Percentiles rank a stretch among this genome's conserved stretches.
Evolutionary conservation across 2,888 invertebrate species (phyloP).

Genomic region (Tholera decimalis): DNA sequence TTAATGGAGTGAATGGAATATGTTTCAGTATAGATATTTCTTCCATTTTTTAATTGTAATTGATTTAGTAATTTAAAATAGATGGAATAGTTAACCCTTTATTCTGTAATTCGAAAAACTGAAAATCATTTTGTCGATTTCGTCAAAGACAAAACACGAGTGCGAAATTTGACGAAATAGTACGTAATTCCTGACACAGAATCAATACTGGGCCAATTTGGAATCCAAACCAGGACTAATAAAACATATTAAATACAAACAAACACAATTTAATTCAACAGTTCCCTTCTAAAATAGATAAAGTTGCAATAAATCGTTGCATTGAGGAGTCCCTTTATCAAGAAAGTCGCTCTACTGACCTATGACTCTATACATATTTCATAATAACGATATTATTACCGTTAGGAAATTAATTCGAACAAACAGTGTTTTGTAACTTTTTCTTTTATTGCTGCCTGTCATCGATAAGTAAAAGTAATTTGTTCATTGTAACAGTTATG

Average conservation of each 20-base stretch:
- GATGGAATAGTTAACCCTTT: background rate
- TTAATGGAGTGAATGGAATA: slow-evolving; percentile 51
- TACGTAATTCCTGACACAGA: background rate
- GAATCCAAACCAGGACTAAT: slow-evolving; percentile 7
- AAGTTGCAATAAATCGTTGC: slow-evolving; percentile 63
- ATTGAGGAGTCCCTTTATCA: slow-evolving; percentile 64
- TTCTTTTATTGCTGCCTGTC: slow-evolving; percentile 20
- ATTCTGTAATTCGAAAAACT: background rate
- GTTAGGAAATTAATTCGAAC: slow-evolving; percentile 55
- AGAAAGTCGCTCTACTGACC: slow-evolving; percentile 72
- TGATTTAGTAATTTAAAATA: slow-evolving; percentile 15
- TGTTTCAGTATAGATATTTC: slow-evolving; percentile 31
- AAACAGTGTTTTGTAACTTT: slow-evolving; percentile 56
- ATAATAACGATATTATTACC: slow-evolving; percentile 57
- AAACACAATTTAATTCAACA: slow-evolving; percentile 42
- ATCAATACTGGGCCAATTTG: slow-evolving; percentile 22
- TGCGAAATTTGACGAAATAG: too few relatives aligned
- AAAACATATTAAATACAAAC: slow-evolving; percentile 11
- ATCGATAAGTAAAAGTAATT: slow-evolving; percentile 29
- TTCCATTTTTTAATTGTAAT: slow-evolving; percentile 37
- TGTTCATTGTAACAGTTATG: slow-evolving; percentile 1
- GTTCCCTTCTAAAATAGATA: slow-evolving; percentile 49
- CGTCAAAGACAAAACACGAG: too few relatives aligned
- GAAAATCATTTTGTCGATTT: background rate
- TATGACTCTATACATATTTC: slow-evolving; percentile 65